These are phyloP conservation scores for Pandion haliaetus DNA, from an alignment of 2,113 vertebrate genomes.

Conservation along the genomic window DNA sequence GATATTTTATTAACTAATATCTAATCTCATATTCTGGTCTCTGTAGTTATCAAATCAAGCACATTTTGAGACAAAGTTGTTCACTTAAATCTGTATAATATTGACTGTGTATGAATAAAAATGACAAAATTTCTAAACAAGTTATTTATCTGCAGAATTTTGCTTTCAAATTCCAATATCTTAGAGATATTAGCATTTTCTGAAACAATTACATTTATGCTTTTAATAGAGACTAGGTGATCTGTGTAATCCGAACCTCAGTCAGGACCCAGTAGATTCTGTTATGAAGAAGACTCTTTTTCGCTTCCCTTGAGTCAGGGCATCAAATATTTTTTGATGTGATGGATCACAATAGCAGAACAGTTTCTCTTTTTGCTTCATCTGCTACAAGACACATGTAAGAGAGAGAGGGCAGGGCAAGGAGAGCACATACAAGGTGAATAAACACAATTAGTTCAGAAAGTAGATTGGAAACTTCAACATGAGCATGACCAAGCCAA, in stretches of 20 bases:
- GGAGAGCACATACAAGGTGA: not conserved
- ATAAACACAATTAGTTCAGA: not conserved
- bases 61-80: not conserved
- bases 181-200: not conserved
- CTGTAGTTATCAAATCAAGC: not conserved
- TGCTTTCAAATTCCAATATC: not conserved
- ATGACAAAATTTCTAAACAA: not conserved
- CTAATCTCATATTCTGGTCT: not conserved
- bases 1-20: slow-evolving; percentile 8
- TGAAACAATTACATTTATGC: not conserved
- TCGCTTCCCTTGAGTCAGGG: not conserved
- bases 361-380: not conserved
- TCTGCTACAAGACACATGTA: not conserved
- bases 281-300: not conserved
- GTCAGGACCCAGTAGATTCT: not conserved
- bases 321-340: not conserved
- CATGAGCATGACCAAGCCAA: not conserved
- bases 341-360: not conserved
- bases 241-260: not conserved
- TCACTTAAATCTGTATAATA: not conserved
- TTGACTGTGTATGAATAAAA: not conserved
- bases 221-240: not conserved
- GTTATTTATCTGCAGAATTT: slow-evolving; percentile 8
- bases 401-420: not conserved
- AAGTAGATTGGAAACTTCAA: not conserved